phyloP scores from a whole-genome alignment of 2,888 invertebrate species.

The Buathra laborator region DNA sequence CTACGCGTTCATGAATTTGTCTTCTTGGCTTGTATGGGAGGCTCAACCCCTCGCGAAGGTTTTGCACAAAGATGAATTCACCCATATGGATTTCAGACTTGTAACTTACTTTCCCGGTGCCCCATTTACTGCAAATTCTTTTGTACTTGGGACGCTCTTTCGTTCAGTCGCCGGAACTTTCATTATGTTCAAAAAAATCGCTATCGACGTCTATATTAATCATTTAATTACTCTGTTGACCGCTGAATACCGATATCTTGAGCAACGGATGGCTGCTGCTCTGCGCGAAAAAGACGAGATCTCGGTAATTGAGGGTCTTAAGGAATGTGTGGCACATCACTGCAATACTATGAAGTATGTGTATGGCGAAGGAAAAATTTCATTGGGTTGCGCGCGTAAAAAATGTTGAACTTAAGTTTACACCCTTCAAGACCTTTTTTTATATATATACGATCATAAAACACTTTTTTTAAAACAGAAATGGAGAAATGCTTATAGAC shows the following conservation, averaged over 20 bases:
- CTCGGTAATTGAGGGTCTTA: constrained; percentile 2
- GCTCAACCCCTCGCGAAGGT: constrained; percentile 56
- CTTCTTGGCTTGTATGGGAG: constrained; percentile 64
- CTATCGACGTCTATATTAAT: constrained; percentile 74
- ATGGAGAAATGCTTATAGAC: constrained; percentile 62
- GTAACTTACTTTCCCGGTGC: constrained; percentile 70
- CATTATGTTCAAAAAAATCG: constrained; percentile 67
- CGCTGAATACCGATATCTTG: constrained; percentile 74
- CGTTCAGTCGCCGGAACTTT: constrained; percentile 51
- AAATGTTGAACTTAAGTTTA: no score
- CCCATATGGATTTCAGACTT: constrained; percentile 68
- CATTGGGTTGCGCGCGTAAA: no score
- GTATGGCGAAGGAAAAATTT: no score
- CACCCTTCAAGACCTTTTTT: no score
- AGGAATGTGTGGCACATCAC: constrained; percentile 55
- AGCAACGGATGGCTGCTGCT: constrained; percentile 56
- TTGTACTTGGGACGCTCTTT: constrained; percentile 59
- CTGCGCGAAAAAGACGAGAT: constrained; percentile 46
- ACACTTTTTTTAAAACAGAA: neutral
- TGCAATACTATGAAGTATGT: constrained; percentile 31
- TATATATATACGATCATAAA: no score
- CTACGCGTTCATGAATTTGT: constrained; percentile 60
- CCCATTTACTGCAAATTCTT: constrained; percentile 62
- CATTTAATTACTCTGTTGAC: constrained; percentile 72
- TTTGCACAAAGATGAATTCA: constrained; percentile 65